A percentile compares a stretch with the other conserved stretches of the same genome.
Conservation (phyloP, 2,113 vertebrate species). For the Odontesthes bonariensis region DNA sequence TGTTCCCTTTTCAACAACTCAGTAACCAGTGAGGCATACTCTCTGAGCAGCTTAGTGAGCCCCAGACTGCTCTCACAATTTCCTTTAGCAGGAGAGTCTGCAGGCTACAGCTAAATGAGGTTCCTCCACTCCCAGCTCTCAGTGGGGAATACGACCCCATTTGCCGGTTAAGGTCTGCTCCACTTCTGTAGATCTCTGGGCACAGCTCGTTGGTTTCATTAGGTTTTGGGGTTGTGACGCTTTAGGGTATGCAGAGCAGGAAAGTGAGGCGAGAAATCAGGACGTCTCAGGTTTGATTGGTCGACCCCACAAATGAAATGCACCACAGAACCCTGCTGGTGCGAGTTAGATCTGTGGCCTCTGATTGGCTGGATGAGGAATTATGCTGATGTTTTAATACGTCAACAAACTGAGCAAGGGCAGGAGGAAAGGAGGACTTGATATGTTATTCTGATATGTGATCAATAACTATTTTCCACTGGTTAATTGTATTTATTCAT, state of each 20-base stretch:
- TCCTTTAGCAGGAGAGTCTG: constrained; percentile 64
- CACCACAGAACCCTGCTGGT: constrained; percentile 21
- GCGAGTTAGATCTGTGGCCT: constrained; percentile 13
- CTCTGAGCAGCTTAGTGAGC: constrained; percentile 40
- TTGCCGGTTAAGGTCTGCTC: constrained; percentile 79
- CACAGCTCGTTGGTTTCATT: constrained; percentile 75
- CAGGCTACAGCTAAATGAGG: constrained; percentile 84
- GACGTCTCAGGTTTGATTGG: constrained; percentile 59
- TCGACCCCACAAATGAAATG: constrained; percentile 41
- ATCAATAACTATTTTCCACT: constrained; percentile 25
- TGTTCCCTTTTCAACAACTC: constrained; percentile 40
- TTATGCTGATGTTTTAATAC: constrained; percentile 32
- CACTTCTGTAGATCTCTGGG: constrained; percentile 80
- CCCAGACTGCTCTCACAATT: constrained; percentile 55
- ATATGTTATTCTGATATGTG: constrained; percentile 15
- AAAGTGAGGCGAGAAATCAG: constrained; percentile 59
- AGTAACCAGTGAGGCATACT: constrained; percentile 45
- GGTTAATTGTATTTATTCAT: constrained; percentile 20
- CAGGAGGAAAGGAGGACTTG: background rate
- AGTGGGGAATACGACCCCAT: constrained; percentile 85
- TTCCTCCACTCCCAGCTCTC: constrained; percentile 77
- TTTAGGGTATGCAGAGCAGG: constrained; percentile 71
- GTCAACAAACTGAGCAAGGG: constrained; percentile 4
- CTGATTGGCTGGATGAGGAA: constrained; percentile 42
- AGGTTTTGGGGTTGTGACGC: constrained; percentile 68